Evolutionary conservation across 2,888 invertebrate species (phyloP).

Genomic region (Apodemia hepburni): DNA sequence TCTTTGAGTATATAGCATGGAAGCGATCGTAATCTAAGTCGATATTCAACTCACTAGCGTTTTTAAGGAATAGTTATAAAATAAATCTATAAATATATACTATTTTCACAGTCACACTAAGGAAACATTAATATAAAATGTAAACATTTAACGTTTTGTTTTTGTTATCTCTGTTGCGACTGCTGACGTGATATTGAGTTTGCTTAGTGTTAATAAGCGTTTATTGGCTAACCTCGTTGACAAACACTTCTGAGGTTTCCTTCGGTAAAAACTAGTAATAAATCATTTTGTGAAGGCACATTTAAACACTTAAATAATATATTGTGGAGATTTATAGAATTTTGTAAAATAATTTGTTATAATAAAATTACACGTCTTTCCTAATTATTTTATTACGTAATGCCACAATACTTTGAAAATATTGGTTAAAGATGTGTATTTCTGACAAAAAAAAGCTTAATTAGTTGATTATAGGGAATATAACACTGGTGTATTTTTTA

Average conservation of each 20-base stretch:
- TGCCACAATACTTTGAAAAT: no score
- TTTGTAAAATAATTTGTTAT: no score
- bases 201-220: background rate
- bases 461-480: no score
- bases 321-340: no score
- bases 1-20: background rate
- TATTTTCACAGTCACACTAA: background rate
- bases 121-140: background rate
- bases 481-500: no score
- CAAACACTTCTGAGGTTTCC: slow-evolving; percentile 10
- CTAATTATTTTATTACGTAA: no score
- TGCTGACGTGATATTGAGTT: slow-evolving; percentile 7
- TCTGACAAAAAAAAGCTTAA: no score
- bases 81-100: background rate
- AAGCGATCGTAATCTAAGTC: background rate
- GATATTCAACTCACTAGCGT: no score
- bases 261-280: background rate
- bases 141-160: slow-evolving; percentile 1
- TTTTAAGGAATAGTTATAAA: background rate
- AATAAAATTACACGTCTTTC: no score
- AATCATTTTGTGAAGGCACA: no score
- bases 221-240: slow-evolving; percentile 2
- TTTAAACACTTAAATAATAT: no score
- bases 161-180: background rate
- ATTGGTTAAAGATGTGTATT: no score